A percentile compares a stretch with the other conserved stretches of the same genome.
Conservation (phyloP, 2,113 vertebrate genomes). For the Nothobranchius furzeri region DNA sequence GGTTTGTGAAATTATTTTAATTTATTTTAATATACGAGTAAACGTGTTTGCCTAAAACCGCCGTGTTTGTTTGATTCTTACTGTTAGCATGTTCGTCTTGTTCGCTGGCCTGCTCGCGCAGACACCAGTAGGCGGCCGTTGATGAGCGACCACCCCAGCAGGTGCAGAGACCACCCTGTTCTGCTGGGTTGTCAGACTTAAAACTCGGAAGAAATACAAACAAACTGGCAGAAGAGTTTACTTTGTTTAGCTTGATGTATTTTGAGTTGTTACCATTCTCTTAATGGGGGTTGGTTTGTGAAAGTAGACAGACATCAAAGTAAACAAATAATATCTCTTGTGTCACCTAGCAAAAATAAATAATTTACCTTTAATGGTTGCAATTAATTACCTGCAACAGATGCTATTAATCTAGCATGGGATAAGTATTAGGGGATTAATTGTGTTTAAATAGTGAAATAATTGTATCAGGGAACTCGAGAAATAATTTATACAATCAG, state of each 20-base stretch:
- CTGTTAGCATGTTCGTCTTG: conserved; percentile 26
- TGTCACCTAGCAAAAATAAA: too few relatives aligned
- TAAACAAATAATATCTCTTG: too few relatives aligned
- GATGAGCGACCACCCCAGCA: conserved; percentile 58
- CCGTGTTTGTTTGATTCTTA: background rate
- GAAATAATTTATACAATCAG: background rate
- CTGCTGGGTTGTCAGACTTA: background rate
- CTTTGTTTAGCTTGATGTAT: background rate
- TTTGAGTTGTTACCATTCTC: background rate
- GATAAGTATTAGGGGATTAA: background rate
- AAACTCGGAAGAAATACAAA: conserved; percentile 4
- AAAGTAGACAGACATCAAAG: too few relatives aligned
- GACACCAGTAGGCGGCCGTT: conserved; percentile 30
- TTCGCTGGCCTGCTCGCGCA: conserved; percentile 46
- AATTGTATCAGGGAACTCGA: background rate
- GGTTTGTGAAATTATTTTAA: conserved; percentile 56
- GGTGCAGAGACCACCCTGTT: conserved; percentile 54
- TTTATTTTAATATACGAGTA: background rate
- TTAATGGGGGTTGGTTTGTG: background rate
- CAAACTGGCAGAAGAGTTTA: background rate
- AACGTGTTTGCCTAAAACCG: background rate
- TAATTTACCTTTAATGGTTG: too few relatives aligned
- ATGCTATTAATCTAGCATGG: too few relatives aligned
- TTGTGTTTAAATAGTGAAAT: background rate
- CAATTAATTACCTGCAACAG: too few relatives aligned